Conservation (phyloP, 2,797 vertebrate species). For the Malacoraja senta region DNA sequence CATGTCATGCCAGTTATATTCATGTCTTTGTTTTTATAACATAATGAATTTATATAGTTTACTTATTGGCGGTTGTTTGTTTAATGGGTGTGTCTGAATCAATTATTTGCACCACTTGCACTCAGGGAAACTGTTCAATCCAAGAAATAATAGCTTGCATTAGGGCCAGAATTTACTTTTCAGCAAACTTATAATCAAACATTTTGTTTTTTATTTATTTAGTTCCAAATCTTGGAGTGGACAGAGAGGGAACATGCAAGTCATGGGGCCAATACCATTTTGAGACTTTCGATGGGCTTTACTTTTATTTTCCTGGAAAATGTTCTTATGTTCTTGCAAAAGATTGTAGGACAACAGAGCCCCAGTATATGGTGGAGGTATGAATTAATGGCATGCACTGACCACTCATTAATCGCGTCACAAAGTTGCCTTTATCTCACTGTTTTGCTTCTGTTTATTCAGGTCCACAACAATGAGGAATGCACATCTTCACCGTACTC, state of each 20-base stretch:
- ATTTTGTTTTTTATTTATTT: conserved; percentile 42
- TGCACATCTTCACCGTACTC: conserved; percentile 78
- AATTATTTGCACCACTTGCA: neutral
- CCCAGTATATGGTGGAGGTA: conserved; percentile 94
- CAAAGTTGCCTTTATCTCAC: neutral
- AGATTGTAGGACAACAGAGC: conserved; percentile 77
- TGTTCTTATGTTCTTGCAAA: conserved; percentile 95
- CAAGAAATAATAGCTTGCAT: neutral
- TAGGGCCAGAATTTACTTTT: neutral
- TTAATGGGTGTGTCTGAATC: neutral
- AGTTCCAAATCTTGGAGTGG: conserved; percentile 89
- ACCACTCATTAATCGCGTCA: neutral
- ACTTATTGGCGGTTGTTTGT: neutral
- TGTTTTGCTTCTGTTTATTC: conserved; percentile 39
- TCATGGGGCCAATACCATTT: conserved; percentile 94
- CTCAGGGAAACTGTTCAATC: neutral
- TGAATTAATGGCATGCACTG: conserved; percentile 44
- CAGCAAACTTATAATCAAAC: neutral
- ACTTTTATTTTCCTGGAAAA: conserved; percentile 91
- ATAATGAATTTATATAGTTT: neutral
- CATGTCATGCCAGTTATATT: neutral
- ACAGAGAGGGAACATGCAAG: conserved; percentile 90
- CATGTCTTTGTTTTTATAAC: neutral
- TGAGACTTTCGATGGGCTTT: conserved; percentile 97
- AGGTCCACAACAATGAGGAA: conserved; percentile 89